Evolutionary conservation across 2,113 vertebrate species (phyloP).

Genomic region (Megalops atlanticus): DNA sequence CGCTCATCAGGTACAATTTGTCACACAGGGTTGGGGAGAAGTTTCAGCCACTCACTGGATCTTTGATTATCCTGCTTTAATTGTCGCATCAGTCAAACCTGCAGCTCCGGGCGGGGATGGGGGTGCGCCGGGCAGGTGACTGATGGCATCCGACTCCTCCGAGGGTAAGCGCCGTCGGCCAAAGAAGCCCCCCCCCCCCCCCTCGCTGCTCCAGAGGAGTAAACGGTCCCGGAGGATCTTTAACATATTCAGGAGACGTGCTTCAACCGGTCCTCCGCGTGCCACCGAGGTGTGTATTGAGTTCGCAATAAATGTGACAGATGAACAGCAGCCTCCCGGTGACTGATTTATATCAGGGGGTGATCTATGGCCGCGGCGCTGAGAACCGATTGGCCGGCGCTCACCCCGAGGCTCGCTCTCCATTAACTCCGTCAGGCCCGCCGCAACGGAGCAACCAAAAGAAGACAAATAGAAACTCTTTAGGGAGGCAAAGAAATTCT

Average conservation of each 20-base stretch:
- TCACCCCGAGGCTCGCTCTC: neutral
- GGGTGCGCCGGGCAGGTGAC: slow-evolving; percentile 24
- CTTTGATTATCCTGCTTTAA: neutral
- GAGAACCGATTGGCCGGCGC: slow-evolving; percentile 13
- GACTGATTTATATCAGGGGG: slow-evolving; percentile 29
- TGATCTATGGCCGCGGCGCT: slow-evolving; percentile 20
- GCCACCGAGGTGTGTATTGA: slow-evolving; percentile 8
- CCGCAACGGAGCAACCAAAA: neutral
- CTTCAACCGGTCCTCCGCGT: neutral
- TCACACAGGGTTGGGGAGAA: no score
- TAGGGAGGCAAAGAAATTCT: neutral
- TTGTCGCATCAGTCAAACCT: slow-evolving; percentile 19
- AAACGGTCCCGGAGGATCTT: slow-evolving; percentile 3
- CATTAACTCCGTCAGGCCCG: slow-evolving; percentile 45
- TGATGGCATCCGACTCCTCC: slow-evolving; percentile 26
- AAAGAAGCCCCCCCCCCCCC: neutral
- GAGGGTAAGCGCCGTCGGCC: neutral
- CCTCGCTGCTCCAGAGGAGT: neutral
- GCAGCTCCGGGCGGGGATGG: neutral
- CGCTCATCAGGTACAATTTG: no score
- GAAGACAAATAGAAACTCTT: neutral
- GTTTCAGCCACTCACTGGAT: no score
- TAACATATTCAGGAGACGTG: slow-evolving; percentile 1
- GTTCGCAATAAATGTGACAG: slow-evolving; percentile 40
- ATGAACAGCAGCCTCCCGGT: slow-evolving; percentile 18